Evolutionary conservation across 1,140 invertebrate genomes (phyloP).

Genomic region (Coelopa frigida): DNA sequence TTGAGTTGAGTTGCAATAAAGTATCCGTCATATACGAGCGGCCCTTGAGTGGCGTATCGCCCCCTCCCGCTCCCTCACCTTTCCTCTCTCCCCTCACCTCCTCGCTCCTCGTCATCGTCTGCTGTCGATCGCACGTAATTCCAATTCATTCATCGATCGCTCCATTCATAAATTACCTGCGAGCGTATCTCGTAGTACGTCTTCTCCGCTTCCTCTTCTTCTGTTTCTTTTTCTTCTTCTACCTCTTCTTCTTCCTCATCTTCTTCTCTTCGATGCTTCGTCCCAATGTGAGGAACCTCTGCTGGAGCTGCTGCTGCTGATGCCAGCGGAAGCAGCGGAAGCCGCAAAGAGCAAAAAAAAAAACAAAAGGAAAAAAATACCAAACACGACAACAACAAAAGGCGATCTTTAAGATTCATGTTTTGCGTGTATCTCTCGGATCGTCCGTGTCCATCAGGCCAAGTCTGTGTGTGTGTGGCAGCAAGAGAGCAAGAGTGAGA

Average conservation of each 20-base stretch:
- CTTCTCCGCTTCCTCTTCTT: background rate
- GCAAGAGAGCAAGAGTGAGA: background rate
- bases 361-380: background rate
- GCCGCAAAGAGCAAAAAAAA: slow-evolving; percentile 13
- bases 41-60: background rate
- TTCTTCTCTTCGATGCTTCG: background rate
- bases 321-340: slow-evolving; percentile 41
- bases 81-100: background rate
- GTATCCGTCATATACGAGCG: too few relatives aligned
- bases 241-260: background rate
- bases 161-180: slow-evolving; percentile 43
- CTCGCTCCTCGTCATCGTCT: too few relatives aligned
- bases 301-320: background rate
- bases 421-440: too few relatives aligned
- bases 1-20: too few relatives aligned
- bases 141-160: slow-evolving; percentile 41
- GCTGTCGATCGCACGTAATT: slow-evolving; percentile 32
- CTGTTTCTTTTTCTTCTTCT: background rate
- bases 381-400: too few relatives aligned
- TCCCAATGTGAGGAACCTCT: background rate
- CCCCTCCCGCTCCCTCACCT: background rate
- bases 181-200: slow-evolving; percentile 4
- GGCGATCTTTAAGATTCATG: too few relatives aligned
- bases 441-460: too few relatives aligned
- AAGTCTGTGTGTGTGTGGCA: background rate